Conservation (phyloP, 2,888 invertebrate genomes). For the Dicyrtomina minuta region DNA sequence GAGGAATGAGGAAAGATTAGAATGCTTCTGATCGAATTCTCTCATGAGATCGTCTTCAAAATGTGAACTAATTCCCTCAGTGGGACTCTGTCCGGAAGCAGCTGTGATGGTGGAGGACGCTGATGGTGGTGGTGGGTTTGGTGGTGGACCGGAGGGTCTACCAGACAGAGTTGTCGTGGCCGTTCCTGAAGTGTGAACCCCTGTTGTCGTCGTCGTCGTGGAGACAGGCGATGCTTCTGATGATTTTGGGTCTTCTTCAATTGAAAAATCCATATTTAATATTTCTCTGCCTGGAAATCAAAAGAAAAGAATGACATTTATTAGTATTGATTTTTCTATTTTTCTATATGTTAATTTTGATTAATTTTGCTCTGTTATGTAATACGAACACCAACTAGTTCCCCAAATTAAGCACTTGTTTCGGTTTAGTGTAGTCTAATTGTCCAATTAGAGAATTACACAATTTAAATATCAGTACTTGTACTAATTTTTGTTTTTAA, state of each 20-base stretch:
- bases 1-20: constrained; percentile 43
- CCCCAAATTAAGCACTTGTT: neutral
- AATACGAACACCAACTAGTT: neutral
- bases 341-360: neutral
- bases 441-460: neutral
- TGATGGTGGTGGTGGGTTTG: too few relatives aligned
- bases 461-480: neutral
- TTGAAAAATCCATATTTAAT: constrained; percentile 16
- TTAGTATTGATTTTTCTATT: neutral
- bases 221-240: neutral
- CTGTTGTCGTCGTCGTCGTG: neutral
- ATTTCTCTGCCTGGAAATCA: neutral
- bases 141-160: neutral
- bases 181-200: neutral
- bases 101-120: neutral
- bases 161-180: neutral
- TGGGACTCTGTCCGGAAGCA: neutral
- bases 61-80: constrained; percentile 9
- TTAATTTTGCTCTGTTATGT: too few relatives aligned
- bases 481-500: neutral
- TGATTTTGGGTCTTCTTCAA: too few relatives aligned
- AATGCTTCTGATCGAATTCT: constrained; percentile 43
- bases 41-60: constrained; percentile 41
- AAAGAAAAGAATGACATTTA: too few relatives aligned
- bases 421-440: neutral